Conservation (phyloP, 30 jellyfish, hydroid and myxozoan species). For the Turritopsis dohrnii region DNA sequence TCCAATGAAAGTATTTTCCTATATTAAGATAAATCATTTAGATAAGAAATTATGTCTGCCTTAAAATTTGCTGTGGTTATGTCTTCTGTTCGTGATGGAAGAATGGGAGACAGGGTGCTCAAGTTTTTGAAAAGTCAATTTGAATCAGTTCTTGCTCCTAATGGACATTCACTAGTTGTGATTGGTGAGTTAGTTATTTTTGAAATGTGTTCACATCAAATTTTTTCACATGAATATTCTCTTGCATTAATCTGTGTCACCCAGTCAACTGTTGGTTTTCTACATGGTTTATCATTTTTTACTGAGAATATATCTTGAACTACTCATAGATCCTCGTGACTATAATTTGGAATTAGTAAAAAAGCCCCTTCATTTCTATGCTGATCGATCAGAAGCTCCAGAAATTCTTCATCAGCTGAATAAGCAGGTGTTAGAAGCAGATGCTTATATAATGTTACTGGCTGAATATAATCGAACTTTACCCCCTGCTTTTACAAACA, state of each 20-base stretch:
- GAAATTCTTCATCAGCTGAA: constrained; percentile 47
- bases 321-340: constrained; percentile 78
- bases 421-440: constrained; percentile 64
- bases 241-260: too few relatives aligned
- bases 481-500: constrained; percentile 82
- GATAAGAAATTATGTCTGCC: neutral
- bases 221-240: too few relatives aligned
- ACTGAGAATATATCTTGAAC: neutral
- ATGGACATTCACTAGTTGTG: constrained; percentile 63
- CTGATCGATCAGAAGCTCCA: constrained; percentile 73
- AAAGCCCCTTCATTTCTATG: constrained; percentile 78
- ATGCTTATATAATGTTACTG: constrained; percentile 54
- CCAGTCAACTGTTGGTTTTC: too few relatives aligned
- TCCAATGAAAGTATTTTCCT: too few relatives aligned
- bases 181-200: constrained; percentile 37
- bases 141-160: constrained; percentile 31
- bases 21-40: too few relatives aligned
- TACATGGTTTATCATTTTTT: neutral
- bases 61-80: neutral
- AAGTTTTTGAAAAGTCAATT: constrained; percentile 34
- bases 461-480: constrained; percentile 75
- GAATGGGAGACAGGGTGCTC: constrained; percentile 71
- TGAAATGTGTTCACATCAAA: neutral
- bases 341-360: constrained; percentile 57
- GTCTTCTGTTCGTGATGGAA: constrained; percentile 56